These are phyloP conservation scores for Eudyptes chrysolophus DNA, from an alignment of 2,113 vertebrate species.

Conservation along the genomic window DNA sequence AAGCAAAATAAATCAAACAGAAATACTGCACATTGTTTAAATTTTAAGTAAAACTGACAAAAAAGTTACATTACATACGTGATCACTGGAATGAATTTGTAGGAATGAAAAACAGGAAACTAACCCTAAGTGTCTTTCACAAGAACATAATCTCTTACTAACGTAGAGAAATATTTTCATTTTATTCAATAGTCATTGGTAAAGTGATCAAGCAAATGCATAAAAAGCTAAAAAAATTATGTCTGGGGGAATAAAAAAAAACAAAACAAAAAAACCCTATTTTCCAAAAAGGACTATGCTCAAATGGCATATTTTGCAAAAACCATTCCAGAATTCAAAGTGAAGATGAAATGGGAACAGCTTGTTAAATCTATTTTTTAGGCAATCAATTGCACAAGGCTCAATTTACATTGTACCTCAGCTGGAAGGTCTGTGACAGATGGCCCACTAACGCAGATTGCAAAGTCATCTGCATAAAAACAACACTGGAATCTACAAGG, in stretches of 20 bases:
- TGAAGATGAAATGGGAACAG: neutral
- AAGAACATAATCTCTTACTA: neutral
- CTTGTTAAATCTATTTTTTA: neutral
- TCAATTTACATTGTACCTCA: slow-evolving; percentile 7
- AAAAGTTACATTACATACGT: neutral
- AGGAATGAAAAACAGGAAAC: neutral
- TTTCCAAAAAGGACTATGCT: neutral
- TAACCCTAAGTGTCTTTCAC: neutral
- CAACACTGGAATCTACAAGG: neutral
- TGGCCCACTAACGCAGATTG: neutral
- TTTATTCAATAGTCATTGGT: neutral
- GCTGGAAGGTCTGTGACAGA: slow-evolving; percentile 27
- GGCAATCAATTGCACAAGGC: neutral
- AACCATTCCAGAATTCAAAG: neutral
- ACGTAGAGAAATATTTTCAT: neutral
- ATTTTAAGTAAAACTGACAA: neutral
- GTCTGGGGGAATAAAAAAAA: neutral
- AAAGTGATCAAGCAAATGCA: neutral
- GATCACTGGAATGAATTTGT: neutral
- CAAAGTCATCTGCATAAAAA: neutral
- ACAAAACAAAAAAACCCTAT: neutral
- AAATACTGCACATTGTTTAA: neutral
- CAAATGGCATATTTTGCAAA: neutral
- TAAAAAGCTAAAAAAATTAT: neutral
- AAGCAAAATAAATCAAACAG: neutral